Base-by-base conservation (phyloP, 2,113 vertebrate genomes). In the Lagopus leucura region DNA sequence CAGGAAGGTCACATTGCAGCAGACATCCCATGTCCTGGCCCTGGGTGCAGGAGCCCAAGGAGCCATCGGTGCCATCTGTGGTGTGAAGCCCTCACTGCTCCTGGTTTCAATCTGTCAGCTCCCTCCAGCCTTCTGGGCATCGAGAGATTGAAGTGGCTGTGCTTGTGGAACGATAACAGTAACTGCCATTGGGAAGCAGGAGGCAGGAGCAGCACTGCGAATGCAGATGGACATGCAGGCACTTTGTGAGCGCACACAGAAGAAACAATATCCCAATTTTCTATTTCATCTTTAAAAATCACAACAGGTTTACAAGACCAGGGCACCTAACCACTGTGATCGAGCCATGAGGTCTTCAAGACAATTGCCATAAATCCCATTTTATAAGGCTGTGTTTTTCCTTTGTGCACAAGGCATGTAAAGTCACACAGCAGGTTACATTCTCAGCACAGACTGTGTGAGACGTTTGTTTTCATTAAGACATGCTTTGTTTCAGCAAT, bases 1-100 rank as follows among this genome's bases (percentile, higher is more conserved):
- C 24, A 1, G 40, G 78, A 95, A 95, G 93, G 93, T 92, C 48
- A 89, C 85, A 48, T 18, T 88, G 94, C 89, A 82, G 71, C 75
- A 76, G 71, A 48, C 74, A 16, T 66, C 57, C 3, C 50, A 57
- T 4, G 0, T 76, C 79, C 43, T 54, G 57, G 52, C 70, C 65
- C 74, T 17, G 13, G 60, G 2, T 10, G 45, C 42, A 52, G 83
- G 17, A 70, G 70, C 86, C 63, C 0, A 6, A 50, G 92, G 52
- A 89, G 83, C 86, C 1, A 6, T 34, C 63, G 3, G 10, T 64
- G 76, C 95, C 95, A 96, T 94, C 89, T 93, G 90, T 65, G 61
- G n/a, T 42, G 3, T 66, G 83, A 88, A 88, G 92, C 82, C 94
- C 87, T 65, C 34, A 40, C 19, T 61, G 1, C 45, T 83, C 69